Conservation (phyloP, 2,888 invertebrate genomes). For the Argyra leucocephala region DNA sequence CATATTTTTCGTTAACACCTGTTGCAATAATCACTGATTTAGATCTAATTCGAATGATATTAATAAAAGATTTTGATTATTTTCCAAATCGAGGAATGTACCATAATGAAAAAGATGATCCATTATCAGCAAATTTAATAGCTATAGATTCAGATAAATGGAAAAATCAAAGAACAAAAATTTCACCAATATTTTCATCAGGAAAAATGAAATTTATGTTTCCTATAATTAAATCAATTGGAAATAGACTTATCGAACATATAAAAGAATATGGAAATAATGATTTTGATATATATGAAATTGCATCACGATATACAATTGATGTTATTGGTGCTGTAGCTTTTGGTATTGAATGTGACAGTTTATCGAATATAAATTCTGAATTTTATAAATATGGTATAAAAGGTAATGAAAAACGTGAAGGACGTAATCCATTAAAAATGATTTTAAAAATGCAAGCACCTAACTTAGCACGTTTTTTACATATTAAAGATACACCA, state of each 20-base stretch:
- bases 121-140: slow-evolving; percentile 39
- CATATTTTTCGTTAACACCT: slow-evolving; percentile 31
- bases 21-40: slow-evolving; percentile 32
- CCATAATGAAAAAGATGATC: slow-evolving; percentile 38
- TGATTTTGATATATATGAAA: background rate
- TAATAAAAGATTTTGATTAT: slow-evolving; percentile 40
- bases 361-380: slow-evolving; percentile 5
- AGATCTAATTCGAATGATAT: slow-evolving; percentile 36
- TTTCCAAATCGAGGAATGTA: slow-evolving; percentile 39
- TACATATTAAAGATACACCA: slow-evolving; percentile 16
- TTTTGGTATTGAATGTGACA: slow-evolving; percentile 42
- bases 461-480: background rate
- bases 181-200: slow-evolving; percentile 46
- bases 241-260: slow-evolving; percentile 27
- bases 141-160: slow-evolving; percentile 42
- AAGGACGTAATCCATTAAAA: background rate
- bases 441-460: background rate
- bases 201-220: slow-evolving; percentile 47
- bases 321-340: slow-evolving; percentile 45
- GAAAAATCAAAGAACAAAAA: slow-evolving; percentile 43
- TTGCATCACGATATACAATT: slow-evolving; percentile 43
- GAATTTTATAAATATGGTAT: background rate
- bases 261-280: background rate
- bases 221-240: slow-evolving; percentile 37
- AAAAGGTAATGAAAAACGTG: background rate